Evolutionary conservation across 2,113 vertebrate genomes (phyloP).

Genomic region (Antechinus flavipes): DNA sequence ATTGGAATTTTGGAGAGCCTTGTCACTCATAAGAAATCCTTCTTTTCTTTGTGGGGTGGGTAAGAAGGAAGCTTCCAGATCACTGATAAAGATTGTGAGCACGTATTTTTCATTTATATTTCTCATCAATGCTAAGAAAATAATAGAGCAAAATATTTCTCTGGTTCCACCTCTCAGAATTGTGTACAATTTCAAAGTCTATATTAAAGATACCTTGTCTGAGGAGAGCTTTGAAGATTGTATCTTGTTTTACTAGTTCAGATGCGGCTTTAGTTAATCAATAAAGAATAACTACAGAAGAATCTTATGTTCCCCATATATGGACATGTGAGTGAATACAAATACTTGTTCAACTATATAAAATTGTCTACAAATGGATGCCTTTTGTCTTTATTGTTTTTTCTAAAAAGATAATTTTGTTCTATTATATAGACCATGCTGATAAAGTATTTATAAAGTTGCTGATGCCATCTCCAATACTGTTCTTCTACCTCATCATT

Average conservation of each 20-base stretch:
- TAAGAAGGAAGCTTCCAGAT: neutral
- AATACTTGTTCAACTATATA: neutral
- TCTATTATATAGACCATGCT: neutral
- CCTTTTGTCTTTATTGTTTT: neutral
- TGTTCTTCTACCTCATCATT: neutral
- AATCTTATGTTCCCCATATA: neutral
- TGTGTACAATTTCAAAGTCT: neutral
- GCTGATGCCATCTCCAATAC: neutral
- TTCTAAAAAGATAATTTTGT: neutral
- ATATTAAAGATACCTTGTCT: neutral
- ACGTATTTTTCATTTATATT: neutral
- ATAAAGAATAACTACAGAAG: neutral
- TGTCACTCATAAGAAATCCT: neutral
- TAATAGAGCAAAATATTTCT: neutral
- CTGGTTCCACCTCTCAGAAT: neutral
- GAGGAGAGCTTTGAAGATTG: neutral
- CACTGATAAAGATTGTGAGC: neutral
- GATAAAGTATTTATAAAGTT: neutral
- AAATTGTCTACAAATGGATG: neutral
- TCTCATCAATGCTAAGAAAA: neutral
- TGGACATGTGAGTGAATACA: neutral
- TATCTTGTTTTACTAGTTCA: neutral
- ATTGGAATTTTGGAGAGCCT: neutral
- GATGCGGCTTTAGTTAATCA: neutral
- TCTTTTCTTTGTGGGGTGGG: neutral